These are phyloP conservation scores for Serilophus lunatus DNA, from an alignment of 2,113 vertebrate genomes.

Conservation along the genomic window DNA sequence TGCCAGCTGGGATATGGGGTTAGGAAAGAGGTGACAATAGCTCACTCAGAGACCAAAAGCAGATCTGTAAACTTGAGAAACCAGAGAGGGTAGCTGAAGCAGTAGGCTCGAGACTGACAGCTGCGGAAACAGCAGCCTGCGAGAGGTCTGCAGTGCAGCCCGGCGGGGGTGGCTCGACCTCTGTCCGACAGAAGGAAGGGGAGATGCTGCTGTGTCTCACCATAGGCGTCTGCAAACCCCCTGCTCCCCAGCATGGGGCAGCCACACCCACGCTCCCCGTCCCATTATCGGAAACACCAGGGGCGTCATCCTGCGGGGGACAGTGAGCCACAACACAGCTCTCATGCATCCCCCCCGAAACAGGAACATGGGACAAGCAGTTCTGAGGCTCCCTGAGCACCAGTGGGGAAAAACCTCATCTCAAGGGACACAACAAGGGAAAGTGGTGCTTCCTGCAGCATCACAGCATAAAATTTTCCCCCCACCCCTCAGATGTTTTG, in stretches of 20 bases:
- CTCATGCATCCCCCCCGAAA: background rate
- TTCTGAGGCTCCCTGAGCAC: background rate
- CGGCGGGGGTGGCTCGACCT: background rate
- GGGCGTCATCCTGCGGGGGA: background rate
- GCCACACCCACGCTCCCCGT: accelerated
- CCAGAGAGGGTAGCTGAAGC: constrained; percentile 47
- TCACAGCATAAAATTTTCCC: background rate
- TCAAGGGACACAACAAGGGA: accelerated
- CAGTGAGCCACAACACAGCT: background rate
- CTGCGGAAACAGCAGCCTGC: background rate
- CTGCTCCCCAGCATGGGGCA: background rate
- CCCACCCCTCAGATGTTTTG: background rate
- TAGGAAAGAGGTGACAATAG: constrained; percentile 24
- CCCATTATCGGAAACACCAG: accelerated
- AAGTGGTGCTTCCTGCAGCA: background rate
- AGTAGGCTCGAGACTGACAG: background rate
- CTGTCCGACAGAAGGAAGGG: accelerated
- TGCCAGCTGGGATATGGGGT: background rate
- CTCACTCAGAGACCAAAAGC: constrained; percentile 36
- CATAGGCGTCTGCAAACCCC: background rate
- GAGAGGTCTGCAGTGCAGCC: background rate
- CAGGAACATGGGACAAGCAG: background rate
- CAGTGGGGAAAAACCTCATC: background rate
- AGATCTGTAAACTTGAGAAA: constrained; percentile 65
- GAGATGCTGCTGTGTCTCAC: accelerated